Evolutionary conservation across 2,888 invertebrate species (phyloP), one percentile per base, ranked within the genome.

Genomic region (Galeruca laticollis): DNA sequence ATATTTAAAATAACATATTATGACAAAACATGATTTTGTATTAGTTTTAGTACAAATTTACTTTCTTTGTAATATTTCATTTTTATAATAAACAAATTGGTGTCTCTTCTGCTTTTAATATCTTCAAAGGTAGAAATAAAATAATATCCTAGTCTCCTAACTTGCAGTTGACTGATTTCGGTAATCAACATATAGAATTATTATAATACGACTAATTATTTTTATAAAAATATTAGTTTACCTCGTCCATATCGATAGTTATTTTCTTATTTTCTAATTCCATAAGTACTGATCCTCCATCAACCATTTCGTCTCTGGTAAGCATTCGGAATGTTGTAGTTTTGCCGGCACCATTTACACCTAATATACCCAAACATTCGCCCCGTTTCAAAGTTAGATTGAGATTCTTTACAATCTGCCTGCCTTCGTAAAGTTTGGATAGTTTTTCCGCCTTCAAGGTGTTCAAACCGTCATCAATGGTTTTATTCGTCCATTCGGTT

Each of bases 331-430:
- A 97, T 0, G 95, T 94, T 2, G 92, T 92, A 0, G 94, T 92
- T 84, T 95, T 95, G 8, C 95, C 95, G 0, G 95, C 95, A 11
- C 95, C 95, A 83, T 95, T 95, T n/a, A 94, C 91, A 0, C 95
- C 95, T 66, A 96, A 86, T 33, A 95, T 86, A 0, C 95, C 95
- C 81, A 95, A 94, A 80, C 95, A 95, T 84, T 94, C 93, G 2
- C 93, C 92, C 80, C 78, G 74, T 57, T 88, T 88, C 8, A 94
- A 90, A 0, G 90, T 89, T 80, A 95, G 91, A 79, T 88, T 90
- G 63, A 94, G 82, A 13, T 90, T 90, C 56, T 80, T 79, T 0
- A 84, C 83, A 4, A 82, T 79, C 47, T 70, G 56, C 52, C 84
- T 72, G 0, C 85, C 84, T 33, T 81, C 77, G 80, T 91, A 93